A percentile compares a stretch with the other conserved stretches of the same genome.
Conservation (phyloP, 2,888 invertebrate genomes). For the Alcis repandata region DNA sequence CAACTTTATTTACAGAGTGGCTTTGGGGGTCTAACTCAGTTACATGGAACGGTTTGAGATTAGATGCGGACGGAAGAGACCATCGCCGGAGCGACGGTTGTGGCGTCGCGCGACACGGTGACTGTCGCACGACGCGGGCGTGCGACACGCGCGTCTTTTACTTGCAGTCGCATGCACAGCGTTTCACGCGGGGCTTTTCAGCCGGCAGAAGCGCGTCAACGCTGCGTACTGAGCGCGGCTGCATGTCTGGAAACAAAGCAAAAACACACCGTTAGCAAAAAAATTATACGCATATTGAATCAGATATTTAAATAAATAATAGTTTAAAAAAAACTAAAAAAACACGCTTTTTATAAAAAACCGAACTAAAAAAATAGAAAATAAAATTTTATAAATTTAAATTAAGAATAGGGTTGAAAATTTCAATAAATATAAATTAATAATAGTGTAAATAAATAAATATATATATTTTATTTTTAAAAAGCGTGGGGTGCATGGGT, state of each 20-base stretch:
- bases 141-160: constrained; percentile 56
- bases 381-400: no score
- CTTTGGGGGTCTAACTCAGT: constrained; percentile 31
- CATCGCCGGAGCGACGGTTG: constrained; percentile 39
- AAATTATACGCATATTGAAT: not conserved
- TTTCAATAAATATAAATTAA: no score
- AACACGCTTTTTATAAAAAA: no score
- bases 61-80: constrained; percentile 63
- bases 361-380: no score
- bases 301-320: no score
- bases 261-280: constrained; percentile 19
- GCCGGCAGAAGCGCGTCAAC: constrained; percentile 82
- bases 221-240: constrained; percentile 90
- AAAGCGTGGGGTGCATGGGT: no score
- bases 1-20: constrained; percentile 76
- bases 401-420: no score
- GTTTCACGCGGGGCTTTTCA: constrained; percentile 89
- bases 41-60: constrained; percentile 52
- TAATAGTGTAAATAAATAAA: no score
- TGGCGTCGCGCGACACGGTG: constrained; percentile 29
- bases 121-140: constrained; percentile 12
- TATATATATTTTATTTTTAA: no score
- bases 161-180: constrained; percentile 92
- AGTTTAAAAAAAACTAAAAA: no score
- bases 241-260: constrained; percentile 88